A percentile compares a stretch with the other conserved stretches of the same genome.
Conservation (phyloP, 2,113 vertebrate species). For the Ceratotherium simum region DNA sequence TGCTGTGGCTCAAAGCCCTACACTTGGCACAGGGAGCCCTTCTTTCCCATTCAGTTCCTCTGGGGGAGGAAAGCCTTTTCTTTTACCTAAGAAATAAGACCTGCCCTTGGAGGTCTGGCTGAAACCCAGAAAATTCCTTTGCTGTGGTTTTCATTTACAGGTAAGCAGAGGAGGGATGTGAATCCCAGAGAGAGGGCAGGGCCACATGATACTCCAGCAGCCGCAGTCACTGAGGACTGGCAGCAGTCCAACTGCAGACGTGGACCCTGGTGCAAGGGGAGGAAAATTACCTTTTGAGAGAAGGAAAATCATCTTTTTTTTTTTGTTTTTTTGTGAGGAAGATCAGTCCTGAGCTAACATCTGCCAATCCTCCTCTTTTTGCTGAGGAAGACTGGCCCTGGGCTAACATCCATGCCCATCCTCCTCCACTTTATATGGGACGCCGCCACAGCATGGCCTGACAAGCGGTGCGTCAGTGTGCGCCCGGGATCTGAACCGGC, state of each 20-base stretch:
- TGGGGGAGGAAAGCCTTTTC: not conserved
- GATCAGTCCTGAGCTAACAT: no score
- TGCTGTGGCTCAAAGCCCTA: not conserved
- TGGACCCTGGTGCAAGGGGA: no score
- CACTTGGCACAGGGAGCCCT: not conserved
- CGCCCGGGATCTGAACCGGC: no score
- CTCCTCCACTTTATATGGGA: no score
- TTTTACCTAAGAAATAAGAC: slow-evolving; percentile 19
- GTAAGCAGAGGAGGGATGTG: not conserved
- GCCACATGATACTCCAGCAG: rapidly evolving
- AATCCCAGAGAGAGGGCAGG: no score
- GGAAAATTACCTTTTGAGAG: not conserved
- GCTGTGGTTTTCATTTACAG: not conserved
- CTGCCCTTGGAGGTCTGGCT: not conserved
- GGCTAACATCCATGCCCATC: no score
- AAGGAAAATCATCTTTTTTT: not conserved
- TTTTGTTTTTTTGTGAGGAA: no score
- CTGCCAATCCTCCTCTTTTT: no score
- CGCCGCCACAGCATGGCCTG: no score
- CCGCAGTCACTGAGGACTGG: not conserved
- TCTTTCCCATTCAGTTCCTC: not conserved
- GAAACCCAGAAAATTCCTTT: not conserved
- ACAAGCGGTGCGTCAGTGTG: no score
- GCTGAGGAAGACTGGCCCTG: no score
- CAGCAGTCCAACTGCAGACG: rapidly evolving